Evolutionary conservation across 2,797 vertebrate species (phyloP).

Genomic region (Halcyon smyrnensis): DNA sequence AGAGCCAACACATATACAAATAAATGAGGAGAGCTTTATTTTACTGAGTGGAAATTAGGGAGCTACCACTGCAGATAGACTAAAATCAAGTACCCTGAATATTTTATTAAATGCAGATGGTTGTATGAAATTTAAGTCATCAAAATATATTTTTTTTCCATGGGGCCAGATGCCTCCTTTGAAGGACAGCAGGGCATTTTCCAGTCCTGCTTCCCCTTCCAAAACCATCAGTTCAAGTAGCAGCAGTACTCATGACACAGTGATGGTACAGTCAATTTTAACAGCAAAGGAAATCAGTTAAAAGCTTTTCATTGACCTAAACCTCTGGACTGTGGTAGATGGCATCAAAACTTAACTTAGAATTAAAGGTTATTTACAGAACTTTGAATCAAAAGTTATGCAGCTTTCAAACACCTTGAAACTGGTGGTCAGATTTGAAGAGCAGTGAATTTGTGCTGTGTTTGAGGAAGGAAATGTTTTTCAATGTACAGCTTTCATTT

Average conservation of each 20-base stretch:
- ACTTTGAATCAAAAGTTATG: neutral
- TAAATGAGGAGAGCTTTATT: neutral
- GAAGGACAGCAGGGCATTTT: neutral
- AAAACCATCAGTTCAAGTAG: neutral
- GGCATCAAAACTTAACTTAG: neutral
- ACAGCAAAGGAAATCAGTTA: neutral
- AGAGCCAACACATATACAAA: neutral
- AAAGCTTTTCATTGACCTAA: conserved; percentile 14
- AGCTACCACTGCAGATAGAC: neutral
- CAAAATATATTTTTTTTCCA: neutral
- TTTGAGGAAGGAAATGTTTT: neutral
- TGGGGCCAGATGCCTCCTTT: neutral
- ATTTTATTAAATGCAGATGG: neutral
- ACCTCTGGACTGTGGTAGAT: neutral
- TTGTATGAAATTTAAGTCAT: neutral
- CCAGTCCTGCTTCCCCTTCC: neutral
- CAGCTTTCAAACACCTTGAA: neutral
- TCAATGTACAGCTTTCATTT: neutral
- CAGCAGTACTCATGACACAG: neutral
- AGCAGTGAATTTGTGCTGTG: neutral
- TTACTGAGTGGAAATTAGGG: neutral
- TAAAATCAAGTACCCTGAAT: neutral
- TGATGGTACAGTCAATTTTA: neutral
- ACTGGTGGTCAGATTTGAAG: neutral
- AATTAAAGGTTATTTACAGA: neutral